Evolutionary conservation across 1,140 invertebrate genomes (phyloP), one percentile per base, ranked within the genome.

Genomic region (Mamestra configurata): DNA sequence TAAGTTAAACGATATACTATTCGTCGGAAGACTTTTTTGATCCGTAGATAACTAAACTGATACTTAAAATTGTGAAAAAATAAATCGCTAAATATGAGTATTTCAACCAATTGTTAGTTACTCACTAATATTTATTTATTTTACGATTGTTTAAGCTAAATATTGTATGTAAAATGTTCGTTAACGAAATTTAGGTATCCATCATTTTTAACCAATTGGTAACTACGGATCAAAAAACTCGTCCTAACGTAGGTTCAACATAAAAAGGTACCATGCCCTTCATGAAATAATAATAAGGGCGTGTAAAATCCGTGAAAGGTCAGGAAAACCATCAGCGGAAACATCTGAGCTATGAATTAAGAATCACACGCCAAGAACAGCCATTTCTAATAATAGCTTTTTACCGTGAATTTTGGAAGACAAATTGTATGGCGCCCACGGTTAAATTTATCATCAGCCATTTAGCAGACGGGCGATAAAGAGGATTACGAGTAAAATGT

Each of bases 221-320:
- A n/a, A n/a, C n/a, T n/a, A n/a, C n/a, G n/a, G n/a, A n/a, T n/a
- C n/a, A n/a, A n/a, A n/a, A n/a, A n/a, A n/a, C n/a, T n/a, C n/a
- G n/a, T n/a, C n/a, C n/a, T n/a, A n/a, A n/a, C n/a, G n/a, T n/a
- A n/a, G n/a, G n/a, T n/a, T n/a, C n/a, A n/a, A 31, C 27, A 0
- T 6, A 51, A 51, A n/a, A n/a, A 51, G 4, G 4, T 24, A 11
- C 18, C 8, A 10, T 24, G 10, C 7, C 4, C 24, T 27, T n/a
- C 5, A 20, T 10, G 0, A 27, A 20, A 35, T 51, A 70, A 24
- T 27, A n/a, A 20, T 43, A 24, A 24, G 11, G 73, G 22, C 61
- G 31, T 78, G 64, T 64, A 20, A 80, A 83, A 80, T 75, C 79
- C 79, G 22, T 64, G 31, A 83, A 83, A 83, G 81, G 79, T 83